These are phyloP conservation scores for Tribolium castaneum DNA, from an alignment of 1,140 invertebrate genomes.

Conservation along the genomic window DNA sequence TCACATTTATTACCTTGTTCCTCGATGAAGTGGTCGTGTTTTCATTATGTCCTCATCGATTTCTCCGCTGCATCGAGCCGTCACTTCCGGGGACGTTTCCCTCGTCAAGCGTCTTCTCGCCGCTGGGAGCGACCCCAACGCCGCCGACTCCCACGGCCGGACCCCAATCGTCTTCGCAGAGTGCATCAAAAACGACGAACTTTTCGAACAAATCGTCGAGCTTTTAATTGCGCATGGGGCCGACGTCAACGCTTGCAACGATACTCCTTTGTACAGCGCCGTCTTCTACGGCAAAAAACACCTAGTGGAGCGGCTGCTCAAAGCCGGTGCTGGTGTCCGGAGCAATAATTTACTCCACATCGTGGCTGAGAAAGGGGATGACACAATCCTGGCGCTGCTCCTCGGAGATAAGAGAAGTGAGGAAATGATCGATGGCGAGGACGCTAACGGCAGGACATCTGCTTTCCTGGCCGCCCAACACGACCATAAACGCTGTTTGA, in stretches of 20 bases:
- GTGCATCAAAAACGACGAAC: slow-evolving; percentile 27
- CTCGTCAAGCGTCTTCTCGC: not conserved
- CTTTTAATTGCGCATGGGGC: slow-evolving; percentile 41
- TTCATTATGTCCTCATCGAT: slow-evolving; percentile 13
- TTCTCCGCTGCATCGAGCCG: slow-evolving; percentile 24
- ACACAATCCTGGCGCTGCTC: slow-evolving; percentile 10
- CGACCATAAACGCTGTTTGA: slow-evolving; percentile 26
- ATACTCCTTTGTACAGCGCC: slow-evolving; percentile 22
- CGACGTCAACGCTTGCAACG: slow-evolving; percentile 18
- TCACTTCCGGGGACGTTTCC: slow-evolving; percentile 31
- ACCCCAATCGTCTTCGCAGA: slow-evolving; percentile 43
- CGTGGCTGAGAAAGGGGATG: slow-evolving; percentile 22
- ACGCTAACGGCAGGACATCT: slow-evolving; percentile 18
- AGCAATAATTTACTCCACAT: slow-evolving; percentile 28
- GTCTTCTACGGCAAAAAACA: slow-evolving; percentile 23
- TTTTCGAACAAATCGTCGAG: slow-evolving; percentile 37
- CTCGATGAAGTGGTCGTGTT: slow-evolving; percentile 3
- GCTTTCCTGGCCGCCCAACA: slow-evolving; percentile 29
- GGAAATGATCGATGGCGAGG: slow-evolving; percentile 12
- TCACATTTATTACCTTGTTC: slow-evolving; percentile 24
- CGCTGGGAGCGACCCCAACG: slow-evolving; percentile 35
- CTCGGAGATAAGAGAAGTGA: slow-evolving; percentile 5
- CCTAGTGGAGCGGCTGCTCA: not conserved
- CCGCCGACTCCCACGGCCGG: slow-evolving; percentile 30
- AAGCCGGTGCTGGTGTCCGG: slow-evolving; percentile 16